Percentiles rank a stretch among this genome's conserved stretches.
Conservation (phyloP, 2,113 vertebrate species). For the Zosterops japonicus region DNA sequence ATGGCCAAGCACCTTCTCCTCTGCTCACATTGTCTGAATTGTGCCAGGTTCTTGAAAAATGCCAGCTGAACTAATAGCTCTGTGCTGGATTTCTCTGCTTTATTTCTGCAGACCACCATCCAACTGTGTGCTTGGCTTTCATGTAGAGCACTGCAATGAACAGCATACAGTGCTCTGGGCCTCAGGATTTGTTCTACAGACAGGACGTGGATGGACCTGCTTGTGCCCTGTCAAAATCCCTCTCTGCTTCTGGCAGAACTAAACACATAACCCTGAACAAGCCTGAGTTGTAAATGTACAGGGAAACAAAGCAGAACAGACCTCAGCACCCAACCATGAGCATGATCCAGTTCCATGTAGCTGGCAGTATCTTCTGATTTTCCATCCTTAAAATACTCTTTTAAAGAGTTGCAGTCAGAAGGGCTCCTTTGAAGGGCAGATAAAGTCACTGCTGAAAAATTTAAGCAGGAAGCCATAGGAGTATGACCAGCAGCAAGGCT, state of each 20-base stretch:
- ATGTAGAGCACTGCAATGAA: rapidly evolving
- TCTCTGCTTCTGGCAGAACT: not conserved
- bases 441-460: not conserved
- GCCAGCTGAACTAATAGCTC: not conserved
- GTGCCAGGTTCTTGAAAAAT: not conserved
- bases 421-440: not conserved
- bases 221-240: not conserved
- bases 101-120: not conserved
- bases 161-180: too few species aligned
- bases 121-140: not conserved
- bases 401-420: not conserved
- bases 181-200: not conserved
- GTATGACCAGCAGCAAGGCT: not conserved
- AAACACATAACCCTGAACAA: not conserved
- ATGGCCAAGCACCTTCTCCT: not conserved
- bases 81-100: not conserved
- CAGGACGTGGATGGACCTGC: not conserved
- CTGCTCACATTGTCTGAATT: not conserved
- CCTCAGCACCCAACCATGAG: rapidly evolving
- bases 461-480: not conserved
- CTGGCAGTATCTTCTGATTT: not conserved
- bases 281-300: not conserved
- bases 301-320: not conserved
- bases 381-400: not conserved
- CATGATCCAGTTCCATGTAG: not conserved